Evolutionary conservation across 2,113 vertebrate genomes (phyloP).

Genomic region (Oryctolagus cuniculus): DNA sequence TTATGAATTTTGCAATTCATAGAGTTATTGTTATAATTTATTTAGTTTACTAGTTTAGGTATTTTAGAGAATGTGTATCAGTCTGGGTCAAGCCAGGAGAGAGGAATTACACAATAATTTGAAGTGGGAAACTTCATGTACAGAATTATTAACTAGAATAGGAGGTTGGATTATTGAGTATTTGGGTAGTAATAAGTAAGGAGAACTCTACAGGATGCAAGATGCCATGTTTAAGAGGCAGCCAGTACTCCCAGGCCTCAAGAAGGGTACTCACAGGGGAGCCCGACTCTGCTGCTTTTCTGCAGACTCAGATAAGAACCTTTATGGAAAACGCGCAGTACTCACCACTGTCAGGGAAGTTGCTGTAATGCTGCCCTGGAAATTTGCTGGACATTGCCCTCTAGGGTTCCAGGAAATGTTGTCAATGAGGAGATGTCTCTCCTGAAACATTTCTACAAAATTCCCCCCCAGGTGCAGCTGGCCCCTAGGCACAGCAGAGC

Average conservation of each 20-base stretch:
- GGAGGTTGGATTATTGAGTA: neutral
- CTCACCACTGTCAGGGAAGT: neutral
- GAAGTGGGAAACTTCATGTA: neutral
- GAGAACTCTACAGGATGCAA: neutral
- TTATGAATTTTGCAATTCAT: neutral
- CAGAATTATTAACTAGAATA: neutral
- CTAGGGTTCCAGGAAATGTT: neutral
- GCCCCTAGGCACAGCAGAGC: too few relatives aligned
- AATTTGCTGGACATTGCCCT: neutral
- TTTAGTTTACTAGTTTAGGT: neutral
- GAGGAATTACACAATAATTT: neutral
- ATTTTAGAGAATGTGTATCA: neutral
- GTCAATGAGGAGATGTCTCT: neutral
- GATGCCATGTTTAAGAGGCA: neutral
- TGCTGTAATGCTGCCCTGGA: neutral
- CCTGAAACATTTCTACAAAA: neutral
- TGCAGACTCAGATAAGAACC: neutral
- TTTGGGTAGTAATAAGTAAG: neutral
- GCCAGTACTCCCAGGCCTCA: neutral
- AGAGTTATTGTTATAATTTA: neutral
- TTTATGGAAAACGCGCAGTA: neutral
- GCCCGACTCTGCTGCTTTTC: neutral
- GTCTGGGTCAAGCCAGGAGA: neutral
- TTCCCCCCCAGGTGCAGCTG: too few relatives aligned
- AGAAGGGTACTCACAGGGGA: neutral